phyloP scores from a whole-genome alignment of 2,888 invertebrate species.

The Morpho helenor region DNA sequence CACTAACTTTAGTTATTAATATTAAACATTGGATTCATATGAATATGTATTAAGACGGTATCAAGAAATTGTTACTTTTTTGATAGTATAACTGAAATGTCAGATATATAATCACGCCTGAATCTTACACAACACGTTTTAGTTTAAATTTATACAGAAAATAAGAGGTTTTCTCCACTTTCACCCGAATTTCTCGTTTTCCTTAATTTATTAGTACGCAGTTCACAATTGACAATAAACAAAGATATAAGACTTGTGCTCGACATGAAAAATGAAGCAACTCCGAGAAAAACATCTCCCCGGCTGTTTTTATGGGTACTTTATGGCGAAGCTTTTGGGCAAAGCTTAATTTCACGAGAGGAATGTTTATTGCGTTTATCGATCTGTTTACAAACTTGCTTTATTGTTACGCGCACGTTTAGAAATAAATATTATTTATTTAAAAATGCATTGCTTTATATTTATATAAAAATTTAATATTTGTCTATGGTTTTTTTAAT shows the following conservation, averaged over 20 bases:
- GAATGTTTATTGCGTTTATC: slow-evolving; percentile 45
- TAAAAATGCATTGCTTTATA: background rate
- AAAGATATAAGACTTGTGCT: slow-evolving; percentile 25
- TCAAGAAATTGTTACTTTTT: too few relatives aligned
- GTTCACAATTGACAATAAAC: slow-evolving; percentile 15
- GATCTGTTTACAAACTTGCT: slow-evolving; percentile 71
- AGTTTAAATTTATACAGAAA: too few relatives aligned
- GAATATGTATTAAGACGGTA: too few relatives aligned
- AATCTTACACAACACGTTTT: too few relatives aligned
- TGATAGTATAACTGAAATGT: too few relatives aligned
- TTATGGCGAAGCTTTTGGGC: slow-evolving; percentile 11
- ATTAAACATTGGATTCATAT: too few relatives aligned
- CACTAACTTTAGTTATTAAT: too few relatives aligned
- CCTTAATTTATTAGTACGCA: slow-evolving; percentile 7
- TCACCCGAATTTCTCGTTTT: background rate
- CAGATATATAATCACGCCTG: too few relatives aligned
- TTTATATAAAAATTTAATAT: slow-evolving; percentile 7
- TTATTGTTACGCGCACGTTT: slow-evolving; percentile 22
- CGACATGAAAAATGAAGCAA: slow-evolving; percentile 24
- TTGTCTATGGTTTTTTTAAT: slow-evolving; percentile 14
- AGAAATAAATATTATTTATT: too few relatives aligned
- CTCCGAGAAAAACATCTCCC: slow-evolving; percentile 23
- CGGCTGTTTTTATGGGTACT: slow-evolving; percentile 10
- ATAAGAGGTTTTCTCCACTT: background rate
- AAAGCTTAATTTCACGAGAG: slow-evolving; percentile 12